Conservation (phyloP, 2,113 vertebrate species). For the Calyptomena viridis region DNA sequence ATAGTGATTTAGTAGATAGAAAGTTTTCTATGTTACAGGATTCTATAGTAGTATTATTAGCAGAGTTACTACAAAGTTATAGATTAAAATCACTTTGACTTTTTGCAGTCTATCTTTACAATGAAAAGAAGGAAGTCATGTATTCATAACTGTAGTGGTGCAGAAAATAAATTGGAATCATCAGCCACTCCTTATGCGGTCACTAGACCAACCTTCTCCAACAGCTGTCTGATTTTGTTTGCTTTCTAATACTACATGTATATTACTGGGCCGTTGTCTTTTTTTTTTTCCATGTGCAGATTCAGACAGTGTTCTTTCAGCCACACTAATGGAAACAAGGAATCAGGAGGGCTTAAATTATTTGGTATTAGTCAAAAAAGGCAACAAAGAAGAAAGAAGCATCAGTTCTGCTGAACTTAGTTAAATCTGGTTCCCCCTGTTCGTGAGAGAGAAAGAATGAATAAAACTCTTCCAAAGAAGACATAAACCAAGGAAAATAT, state of each 20-base stretch:
- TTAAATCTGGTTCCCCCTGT: background rate
- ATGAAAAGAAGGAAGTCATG: background rate
- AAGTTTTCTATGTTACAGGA: background rate
- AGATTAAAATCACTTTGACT: background rate
- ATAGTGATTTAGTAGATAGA: background rate
- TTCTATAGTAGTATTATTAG: background rate
- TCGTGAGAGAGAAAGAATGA: slow-evolving; percentile 26
- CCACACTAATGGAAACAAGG: slow-evolving; percentile 53
- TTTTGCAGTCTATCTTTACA: background rate
- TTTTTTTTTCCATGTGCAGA: background rate
- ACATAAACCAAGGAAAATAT: slow-evolving; percentile 40
- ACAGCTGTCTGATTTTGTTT: background rate
- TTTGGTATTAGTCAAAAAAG: slow-evolving; percentile 64
- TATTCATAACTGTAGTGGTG: background rate
- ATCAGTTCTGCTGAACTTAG: slow-evolving; percentile 12
- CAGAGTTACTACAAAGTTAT: background rate
- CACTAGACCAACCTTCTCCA: background rate
- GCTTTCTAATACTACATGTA: background rate
- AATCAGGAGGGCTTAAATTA: slow-evolving; percentile 74
- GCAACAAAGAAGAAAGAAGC: background rate
- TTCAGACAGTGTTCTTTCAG: slow-evolving; percentile 8
- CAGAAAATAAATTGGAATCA: background rate
- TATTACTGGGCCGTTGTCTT: background rate
- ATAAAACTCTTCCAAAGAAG: slow-evolving; percentile 36
- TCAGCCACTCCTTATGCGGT: background rate